Evolutionary conservation across 1,140 invertebrate species (phyloP), one percentile per base, ranked within the genome.

Genomic region (Drosophila punjabiensis): DNA sequence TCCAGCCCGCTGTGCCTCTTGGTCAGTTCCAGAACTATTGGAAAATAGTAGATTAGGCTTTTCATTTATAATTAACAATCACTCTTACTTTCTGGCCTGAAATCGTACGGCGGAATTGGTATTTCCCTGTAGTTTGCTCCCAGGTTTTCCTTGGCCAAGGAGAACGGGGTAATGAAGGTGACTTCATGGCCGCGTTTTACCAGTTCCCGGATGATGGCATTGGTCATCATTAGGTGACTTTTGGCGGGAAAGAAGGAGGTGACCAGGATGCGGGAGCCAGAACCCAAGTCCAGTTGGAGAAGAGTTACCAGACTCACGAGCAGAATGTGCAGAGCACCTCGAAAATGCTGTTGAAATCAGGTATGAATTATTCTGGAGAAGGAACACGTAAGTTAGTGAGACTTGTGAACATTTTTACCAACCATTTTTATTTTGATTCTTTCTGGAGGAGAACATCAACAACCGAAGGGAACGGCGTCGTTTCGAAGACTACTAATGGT

Each of bases 201-300:
- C 5, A 93, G 56, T 16, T 92, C 91, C 18, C 61, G 73, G 11
- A 92, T 79, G 10, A 93, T 18, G 7, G 92, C 74, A 55, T 77
- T 78, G 2, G 79, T 79, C 77, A 93, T 92, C 86, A 88, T 92
- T 4, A 76, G 93, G 47, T 93, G 92, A 24, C 92, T 93, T 30
- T 81, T 93, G 10, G 78, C 89, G 7, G 92, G 92, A 61, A 93
- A 93, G 30, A 90, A 60, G 41, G 85, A 93, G 1, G 77, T 61
- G 0, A 89, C 89, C 39, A 93, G 43, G 16, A 93, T 93, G 8
- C 85, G 81, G 11, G 61, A 56, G 5, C 75, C 65, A 2, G 14
- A 4, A 6, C 69, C 62, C 0, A 76, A 13, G 24, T 74, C 59
- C 35, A 81, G 6, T 4, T 82, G 63, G 20, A 76, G 85, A 3